Evolutionary conservation across 2,113 vertebrate genomes (phyloP).

Genomic region (Percina caprodes): DNA sequence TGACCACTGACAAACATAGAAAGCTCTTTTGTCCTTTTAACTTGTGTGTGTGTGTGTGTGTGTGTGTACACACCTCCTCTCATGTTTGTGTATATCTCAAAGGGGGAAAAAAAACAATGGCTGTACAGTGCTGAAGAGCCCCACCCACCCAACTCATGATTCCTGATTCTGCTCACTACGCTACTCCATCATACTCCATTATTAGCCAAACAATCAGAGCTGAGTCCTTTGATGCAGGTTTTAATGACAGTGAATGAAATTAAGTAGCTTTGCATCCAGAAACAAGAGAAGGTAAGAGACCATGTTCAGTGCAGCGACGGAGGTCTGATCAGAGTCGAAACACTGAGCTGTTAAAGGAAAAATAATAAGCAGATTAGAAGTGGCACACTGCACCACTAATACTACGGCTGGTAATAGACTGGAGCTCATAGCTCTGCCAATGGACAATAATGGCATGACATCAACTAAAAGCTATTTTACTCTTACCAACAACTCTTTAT

Average conservation of each 20-base stretch:
- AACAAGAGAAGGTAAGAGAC: not conserved
- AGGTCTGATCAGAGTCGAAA: constrained; percentile 6
- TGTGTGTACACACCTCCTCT: constrained; percentile 47
- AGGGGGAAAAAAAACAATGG: constrained; percentile 78
- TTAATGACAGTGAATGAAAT: constrained; percentile 2
- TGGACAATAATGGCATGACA: constrained; percentile 29
- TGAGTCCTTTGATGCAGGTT: constrained; percentile 34
- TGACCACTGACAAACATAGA: constrained; percentile 63
- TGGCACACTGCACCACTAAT: not conserved
- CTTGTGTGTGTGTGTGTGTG: constrained; percentile 70
- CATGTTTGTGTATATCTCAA: constrained; percentile 68
- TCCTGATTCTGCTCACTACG: constrained; percentile 57
- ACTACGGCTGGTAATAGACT: not conserved
- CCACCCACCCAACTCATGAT: constrained; percentile 76
- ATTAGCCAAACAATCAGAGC: constrained; percentile 25
- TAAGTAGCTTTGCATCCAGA: not conserved
- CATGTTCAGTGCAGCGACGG: not conserved
- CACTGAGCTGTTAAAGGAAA: constrained; percentile 8
- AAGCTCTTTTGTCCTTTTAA: constrained; percentile 77
- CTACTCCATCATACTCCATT: constrained; percentile 54
- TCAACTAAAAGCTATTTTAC: constrained; percentile 8
- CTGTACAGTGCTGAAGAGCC: constrained; percentile 85
- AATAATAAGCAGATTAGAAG: not conserved
- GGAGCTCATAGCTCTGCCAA: constrained; percentile 34
- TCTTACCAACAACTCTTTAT: not conserved